These are phyloP conservation scores for Leucoraja erinaceus DNA, from an alignment of 2,113 vertebrate genomes.

Conservation along the genomic window DNA sequence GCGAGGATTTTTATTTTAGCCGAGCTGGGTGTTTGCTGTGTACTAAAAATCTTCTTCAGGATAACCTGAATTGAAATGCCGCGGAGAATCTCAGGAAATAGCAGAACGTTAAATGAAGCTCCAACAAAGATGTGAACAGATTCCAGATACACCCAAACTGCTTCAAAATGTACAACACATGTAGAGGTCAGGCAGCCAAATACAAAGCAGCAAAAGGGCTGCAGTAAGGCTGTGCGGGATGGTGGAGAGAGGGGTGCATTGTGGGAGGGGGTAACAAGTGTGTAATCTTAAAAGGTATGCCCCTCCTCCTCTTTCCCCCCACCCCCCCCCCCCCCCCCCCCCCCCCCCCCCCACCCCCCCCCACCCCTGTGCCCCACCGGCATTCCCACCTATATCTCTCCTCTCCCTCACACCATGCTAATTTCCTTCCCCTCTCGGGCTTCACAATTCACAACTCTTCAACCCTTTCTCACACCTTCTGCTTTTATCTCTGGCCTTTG, in stretches of 20 bases:
- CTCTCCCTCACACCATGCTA: no score
- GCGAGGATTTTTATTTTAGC: neutral
- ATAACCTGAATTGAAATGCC: neutral
- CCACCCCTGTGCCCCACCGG: no score
- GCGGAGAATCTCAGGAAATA: conserved; percentile 4
- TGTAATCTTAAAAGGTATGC: no score
- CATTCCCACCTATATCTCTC: no score
- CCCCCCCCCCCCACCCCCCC: no score
- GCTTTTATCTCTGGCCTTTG: no score
- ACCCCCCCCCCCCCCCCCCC: no score
- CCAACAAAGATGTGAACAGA: neutral
- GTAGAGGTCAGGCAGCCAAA: neutral
- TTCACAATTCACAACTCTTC: no score
- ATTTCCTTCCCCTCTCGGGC: no score
- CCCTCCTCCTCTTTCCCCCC: no score
- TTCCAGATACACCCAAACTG: conserved; percentile 3
- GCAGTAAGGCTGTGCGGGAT: neutral
- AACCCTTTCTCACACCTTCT: no score
- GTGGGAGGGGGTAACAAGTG: neutral
- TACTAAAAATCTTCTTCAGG: neutral
- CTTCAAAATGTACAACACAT: conserved; percentile 29
- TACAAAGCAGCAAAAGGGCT: neutral
- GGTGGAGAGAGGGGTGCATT: neutral
- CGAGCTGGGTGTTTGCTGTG: neutral
- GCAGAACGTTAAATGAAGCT: conserved; percentile 15